Evolutionary conservation across 2,113 vertebrate species (phyloP).

Genomic region (Buteo buteo): DNA sequence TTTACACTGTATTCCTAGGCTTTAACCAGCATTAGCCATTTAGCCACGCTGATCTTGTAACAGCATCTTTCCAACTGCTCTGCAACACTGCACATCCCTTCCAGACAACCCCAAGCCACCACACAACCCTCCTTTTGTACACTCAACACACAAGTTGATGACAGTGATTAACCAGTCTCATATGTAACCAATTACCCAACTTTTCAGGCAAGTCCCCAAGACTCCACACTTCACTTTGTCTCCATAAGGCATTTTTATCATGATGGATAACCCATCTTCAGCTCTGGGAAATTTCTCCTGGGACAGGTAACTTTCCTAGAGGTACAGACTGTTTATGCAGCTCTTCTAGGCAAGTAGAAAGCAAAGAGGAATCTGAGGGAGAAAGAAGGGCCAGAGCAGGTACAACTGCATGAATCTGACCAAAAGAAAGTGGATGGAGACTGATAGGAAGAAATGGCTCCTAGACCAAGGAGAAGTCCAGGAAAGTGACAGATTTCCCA

Average conservation of each 20-base stretch:
- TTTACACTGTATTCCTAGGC: not conserved
- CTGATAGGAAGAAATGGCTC: not conserved
- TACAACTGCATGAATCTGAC: not conserved
- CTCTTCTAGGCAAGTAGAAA: not conserved
- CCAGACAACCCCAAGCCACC: not conserved
- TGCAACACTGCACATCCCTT: not conserved
- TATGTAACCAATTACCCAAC: slow-evolving; percentile 6
- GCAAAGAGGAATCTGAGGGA: not conserved
- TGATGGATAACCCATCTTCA: not conserved
- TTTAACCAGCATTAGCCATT: not conserved
- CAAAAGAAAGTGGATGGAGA: not conserved
- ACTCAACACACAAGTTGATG: not conserved
- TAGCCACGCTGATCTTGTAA: not conserved
- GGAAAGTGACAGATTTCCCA: not conserved
- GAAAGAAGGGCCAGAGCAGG: not conserved
- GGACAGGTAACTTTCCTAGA: not conserved
- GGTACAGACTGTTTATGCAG: not conserved
- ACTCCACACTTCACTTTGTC: not conserved
- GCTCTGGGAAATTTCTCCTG: not conserved
- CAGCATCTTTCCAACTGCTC: not conserved
- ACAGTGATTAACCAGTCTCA: slow-evolving; percentile 39
- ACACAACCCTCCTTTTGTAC: not conserved
- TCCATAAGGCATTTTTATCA: not conserved
- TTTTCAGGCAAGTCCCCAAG: not conserved
- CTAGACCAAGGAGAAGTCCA: not conserved